Base-by-base conservation (phyloP, 2,888 invertebrate species). In the Clivina fossor region DNA sequence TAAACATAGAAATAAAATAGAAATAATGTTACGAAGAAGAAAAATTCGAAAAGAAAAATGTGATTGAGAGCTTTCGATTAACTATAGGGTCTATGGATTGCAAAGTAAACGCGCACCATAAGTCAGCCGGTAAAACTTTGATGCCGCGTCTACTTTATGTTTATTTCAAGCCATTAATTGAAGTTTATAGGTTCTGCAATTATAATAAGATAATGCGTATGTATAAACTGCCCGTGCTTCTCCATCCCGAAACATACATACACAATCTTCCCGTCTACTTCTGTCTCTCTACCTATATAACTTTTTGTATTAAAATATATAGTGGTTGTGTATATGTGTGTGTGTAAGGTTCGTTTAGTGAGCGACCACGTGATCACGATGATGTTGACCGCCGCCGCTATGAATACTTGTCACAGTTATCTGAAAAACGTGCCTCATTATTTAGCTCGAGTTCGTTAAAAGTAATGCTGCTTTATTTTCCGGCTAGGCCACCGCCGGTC, bases 201-300 rank as follows among this genome's bases (percentile, higher is more conserved):
- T 72, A 72, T 72, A 71, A 72, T 72, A 72, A 72, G 73, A 73
- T 73, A 72, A 72, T 72, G 66, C 69, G 69, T 71, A 69, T 70
- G 71, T n/a, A n/a, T n/a, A n/a, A n/a, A 60, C 62, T 60, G 58
- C 56, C 58, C 50, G 58, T 59, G 59, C 32, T 56, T 38, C 48
- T 44, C 44, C 44, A 44, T 38, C n/a, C n/a, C n/a, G n/a, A n/a
- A n/a, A n/a, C n/a, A n/a, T n/a, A n/a, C n/a, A n/a, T n/a, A n/a
- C n/a, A n/a, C n/a, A n/a, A n/a, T n/a, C n/a, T n/a, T n/a, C n/a
- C n/a, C n/a, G n/a, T n/a, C n/a, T n/a, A n/a, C n/a, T n/a, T n/a
- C n/a, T n/a, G n/a, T n/a, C n/a, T n/a, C n/a, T n/a, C n/a, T n/a
- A n/a, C n/a, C n/a, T n/a, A n/a, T n/a, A n/a, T n/a, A n/a, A n/a